Base-by-base conservation (phyloP, 2,113 vertebrate species). In the Struthio camelus region DNA sequence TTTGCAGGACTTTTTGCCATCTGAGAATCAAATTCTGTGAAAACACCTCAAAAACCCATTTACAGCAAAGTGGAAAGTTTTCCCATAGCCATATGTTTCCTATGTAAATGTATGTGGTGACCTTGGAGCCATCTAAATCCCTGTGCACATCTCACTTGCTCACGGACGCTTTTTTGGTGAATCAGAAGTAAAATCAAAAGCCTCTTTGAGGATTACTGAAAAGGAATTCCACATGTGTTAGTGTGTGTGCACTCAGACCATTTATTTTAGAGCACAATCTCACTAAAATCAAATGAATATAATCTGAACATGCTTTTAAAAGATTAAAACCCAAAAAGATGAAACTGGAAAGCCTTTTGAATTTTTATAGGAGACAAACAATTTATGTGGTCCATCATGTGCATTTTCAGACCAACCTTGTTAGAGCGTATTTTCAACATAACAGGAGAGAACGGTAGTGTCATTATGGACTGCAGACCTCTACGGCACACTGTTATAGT, bases 141-240 rank as follows among this genome's bases (percentile, higher is more conserved):
- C 98, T 90, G 89, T 65, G 91, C 82, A 59, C 97, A 98, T 97
- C 97, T 96, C 98, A 97, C 97, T 98, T 97, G 98, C 97, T 97
- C 97, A 66, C 95, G 93, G 96, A 78, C 24, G 66, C 67, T 92
- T 97, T 96, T 93, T 83, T 96, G 69, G 95, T 96, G 98, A 98
- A 98, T 98, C 97, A 97, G 94, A 97, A 94, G 95, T 95, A 97
- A 98, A 98, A 98, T 98, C 98, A 98, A 98, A 98, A 98, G 97
- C 96, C 94, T 98, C 97, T 98, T 98, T 98, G 98, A 98, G 98
- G 98, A 98, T 98, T 98, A 98, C 96, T 85, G 98, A 91, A 98
- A 98, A 98, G 92, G 98, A 97, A 98, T 98, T 98, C 98, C 98
- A 98, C 98, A 98, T 98, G 98, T 98, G 98, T 95, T 91, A 97